These are phyloP conservation scores for Phortica magna DNA, from an alignment of 2,888 invertebrate genomes.

Conservation along the genomic window DNA sequence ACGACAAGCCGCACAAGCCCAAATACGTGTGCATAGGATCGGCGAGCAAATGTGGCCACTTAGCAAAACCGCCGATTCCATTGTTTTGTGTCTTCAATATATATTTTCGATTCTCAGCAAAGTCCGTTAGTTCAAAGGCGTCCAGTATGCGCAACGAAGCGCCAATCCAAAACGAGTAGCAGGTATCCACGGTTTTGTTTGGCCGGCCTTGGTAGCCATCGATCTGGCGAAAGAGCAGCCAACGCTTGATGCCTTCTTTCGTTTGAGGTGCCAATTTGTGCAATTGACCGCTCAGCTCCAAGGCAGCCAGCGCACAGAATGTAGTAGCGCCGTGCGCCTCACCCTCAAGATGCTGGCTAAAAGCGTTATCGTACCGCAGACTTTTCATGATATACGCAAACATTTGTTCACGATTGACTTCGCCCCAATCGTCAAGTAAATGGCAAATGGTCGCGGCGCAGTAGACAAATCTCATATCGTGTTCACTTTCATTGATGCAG, in stretches of 20 bases:
- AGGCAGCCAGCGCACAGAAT: conserved; percentile 96
- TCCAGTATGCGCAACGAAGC: conserved; percentile 92
- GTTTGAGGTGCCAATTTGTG: conserved; percentile 81
- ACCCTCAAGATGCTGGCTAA: conserved; percentile 89
- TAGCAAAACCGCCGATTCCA: conserved; percentile 92
- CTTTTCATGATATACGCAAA: conserved; percentile 89
- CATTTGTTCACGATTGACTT: conserved; percentile 88
- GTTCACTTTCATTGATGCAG: conserved; percentile 89
- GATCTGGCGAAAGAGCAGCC: conserved; percentile 66
- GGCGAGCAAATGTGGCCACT: conserved; percentile 89
- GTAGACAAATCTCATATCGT: conserved; percentile 98
- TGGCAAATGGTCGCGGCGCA: conserved; percentile 95
- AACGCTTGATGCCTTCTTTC: conserved; percentile 83
- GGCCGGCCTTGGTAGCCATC: conserved; percentile 95
- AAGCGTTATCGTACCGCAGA: conserved; percentile 96
- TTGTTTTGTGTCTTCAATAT: conserved; percentile 92
- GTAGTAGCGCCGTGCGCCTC: conserved; percentile 99
- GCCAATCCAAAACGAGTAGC: conserved; percentile 99
- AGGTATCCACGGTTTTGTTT: conserved; percentile 97
- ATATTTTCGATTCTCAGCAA: conserved; percentile 84
- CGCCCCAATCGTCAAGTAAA: conserved; percentile 94
- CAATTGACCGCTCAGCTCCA: conserved; percentile 87
- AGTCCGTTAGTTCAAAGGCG: conserved; percentile 84
- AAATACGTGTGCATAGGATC: conserved; percentile 98
- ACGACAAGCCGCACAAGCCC: conserved; percentile 89